Base-by-base conservation (phyloP, 2,888 invertebrate species). In the Apamea epomidion region DNA sequence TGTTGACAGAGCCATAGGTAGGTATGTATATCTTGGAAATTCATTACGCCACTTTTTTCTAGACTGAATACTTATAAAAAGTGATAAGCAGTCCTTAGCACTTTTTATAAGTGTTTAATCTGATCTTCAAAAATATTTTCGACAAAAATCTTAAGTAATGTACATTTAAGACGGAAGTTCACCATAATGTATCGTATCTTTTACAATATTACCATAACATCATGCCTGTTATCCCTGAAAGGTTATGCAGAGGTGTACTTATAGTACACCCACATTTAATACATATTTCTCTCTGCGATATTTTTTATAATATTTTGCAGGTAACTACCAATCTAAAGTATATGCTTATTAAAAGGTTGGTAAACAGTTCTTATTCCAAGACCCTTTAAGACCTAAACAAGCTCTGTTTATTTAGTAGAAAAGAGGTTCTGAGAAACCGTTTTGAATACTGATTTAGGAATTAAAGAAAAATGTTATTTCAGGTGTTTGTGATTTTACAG, bases 381-480 rank as follows among this genome's bases (percentile, higher is more conserved):
- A 70, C 76, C 81, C 21, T 51, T 60, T 62, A 62, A 71, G n/a
- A 71, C 51, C 60, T 71, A 45, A 83, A 83, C 51, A n/a, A 45
- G 6, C 60, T 83, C 37, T 67, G 62, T 77, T 83, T 72, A 83
- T 67, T 83, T 54, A 16, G 65, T 62, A 54, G 25, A 21, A 71
- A 70, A 71, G 54, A 37, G 60, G 18, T 62, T 77, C n/a, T 14
- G 25, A 37, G 71, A 68, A 62, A 72, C 67, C 65, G 10, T 62
- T 77, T 76, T 81, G 76, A 81, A 84, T 85, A 71, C 67, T 74
- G 62, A 81, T 85, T 84, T 58, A 37, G 18, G 62, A 65, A 76
- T 76, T 67, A 51, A 74, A 72, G 58, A 76, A 75, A 75, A 81
- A 81, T 62, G 48, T 62, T 14, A 67, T 70, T 73, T 65, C n/a